Conservation (phyloP, 2,113 vertebrate genomes). For the Dromaius novaehollandiae region DNA sequence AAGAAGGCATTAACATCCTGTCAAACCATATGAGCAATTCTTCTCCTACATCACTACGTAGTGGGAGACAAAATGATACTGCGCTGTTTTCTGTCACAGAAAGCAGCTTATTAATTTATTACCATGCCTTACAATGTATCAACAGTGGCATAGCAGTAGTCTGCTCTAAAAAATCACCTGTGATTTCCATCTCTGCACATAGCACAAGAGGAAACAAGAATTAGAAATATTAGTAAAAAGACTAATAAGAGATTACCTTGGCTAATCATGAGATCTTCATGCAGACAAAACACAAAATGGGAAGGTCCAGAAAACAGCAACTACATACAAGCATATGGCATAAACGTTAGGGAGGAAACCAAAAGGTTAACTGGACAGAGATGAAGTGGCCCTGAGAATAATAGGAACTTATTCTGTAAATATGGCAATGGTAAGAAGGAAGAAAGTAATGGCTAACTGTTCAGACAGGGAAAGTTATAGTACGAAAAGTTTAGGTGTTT, state of each 20-base stretch:
- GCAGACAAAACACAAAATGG: neutral
- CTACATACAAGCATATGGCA: accelerated
- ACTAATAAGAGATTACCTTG: neutral
- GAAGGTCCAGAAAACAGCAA: neutral
- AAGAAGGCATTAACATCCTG: accelerated
- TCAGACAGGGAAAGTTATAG: neutral
- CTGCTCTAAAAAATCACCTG: neutral
- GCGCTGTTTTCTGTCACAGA: neutral
- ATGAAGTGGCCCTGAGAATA: neutral
- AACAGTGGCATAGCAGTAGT: neutral
- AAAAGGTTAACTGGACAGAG: neutral
- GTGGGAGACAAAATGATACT: neutral
- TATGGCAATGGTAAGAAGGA: neutral
- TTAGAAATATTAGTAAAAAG: neutral
- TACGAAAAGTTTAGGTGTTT: neutral
- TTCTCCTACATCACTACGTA: neutral
- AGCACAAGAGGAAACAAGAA: neutral
- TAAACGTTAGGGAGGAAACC: neutral
- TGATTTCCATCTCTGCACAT: neutral
- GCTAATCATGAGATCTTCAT: neutral
- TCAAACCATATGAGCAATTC: neutral
- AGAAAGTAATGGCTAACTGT: neutral
- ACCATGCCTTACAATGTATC: neutral
- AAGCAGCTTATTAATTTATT: neutral
- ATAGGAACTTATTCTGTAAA: neutral